Evolutionary conservation across 2,888 invertebrate species (phyloP), one percentile per base, ranked within the genome.

Genomic region (Coelinius sp.): DNA sequence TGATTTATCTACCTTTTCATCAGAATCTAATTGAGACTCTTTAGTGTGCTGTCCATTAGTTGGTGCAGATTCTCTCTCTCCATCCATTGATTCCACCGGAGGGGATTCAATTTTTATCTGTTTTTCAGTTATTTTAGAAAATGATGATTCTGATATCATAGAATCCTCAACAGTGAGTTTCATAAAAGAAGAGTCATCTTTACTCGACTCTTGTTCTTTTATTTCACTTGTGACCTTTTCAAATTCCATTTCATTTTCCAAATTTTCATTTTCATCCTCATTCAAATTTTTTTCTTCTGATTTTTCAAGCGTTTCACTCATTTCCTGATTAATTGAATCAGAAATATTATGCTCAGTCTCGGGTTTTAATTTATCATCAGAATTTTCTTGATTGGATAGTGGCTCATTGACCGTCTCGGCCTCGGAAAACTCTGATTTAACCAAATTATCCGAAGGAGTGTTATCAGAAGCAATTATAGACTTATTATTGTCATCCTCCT

Each of bases 131-230:
- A 77, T 72, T 59, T 78, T 73, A 41, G 77, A 35, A 49, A 52
- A 8, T 6, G 25, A 59, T 17, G 71, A 53, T 44, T 78, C 81
- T 14, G 80, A 78, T 0, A 75, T 53, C 79, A 82, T 81, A 1
- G 85, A 79, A 25, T 81, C 80, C 20, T 75, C 77, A n/a, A 70
- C 24, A 44, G 79, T 79, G 31, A 79, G 74, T 22, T 77, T 59
- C 5, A 38, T 59, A 0, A n/a, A n/a, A n/a, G 17, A 8, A 35
- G 20, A 38, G 12, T 35, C 35, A 67, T 25, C 12, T 31, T 31
- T 17, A 41, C 70, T 76, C 0, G 64, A 17, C 3, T 72, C 70
- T 7, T 68, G 46, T 22, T 76, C 76, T 22, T 77, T 70, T 0
- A 70, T 66, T n/a, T 71, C 68, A 1, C 7, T 17, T 1, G 38